Percentiles rank a stretch among this genome's conserved stretches.
Conservation (phyloP, 2,888 invertebrate genomes). For the Lycocerus yunnanus region DNA sequence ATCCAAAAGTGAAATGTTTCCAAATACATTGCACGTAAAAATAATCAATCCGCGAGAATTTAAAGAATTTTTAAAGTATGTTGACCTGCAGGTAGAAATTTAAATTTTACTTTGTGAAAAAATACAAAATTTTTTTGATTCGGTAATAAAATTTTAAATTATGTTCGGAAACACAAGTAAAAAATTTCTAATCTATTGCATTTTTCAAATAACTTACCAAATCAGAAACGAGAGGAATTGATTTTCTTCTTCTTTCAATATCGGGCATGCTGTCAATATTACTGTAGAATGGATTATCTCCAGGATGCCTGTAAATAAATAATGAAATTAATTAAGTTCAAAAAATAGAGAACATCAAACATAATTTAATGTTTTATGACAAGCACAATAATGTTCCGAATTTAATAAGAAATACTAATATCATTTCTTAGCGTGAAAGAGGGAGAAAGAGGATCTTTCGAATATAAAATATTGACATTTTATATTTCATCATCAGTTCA, state of each 20-base stretch:
- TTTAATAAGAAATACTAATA: neutral
- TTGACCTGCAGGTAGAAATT: neutral
- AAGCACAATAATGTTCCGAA: neutral
- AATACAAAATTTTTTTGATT: constrained; percentile 5
- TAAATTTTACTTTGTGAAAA: neutral
- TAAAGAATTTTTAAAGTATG: neutral
- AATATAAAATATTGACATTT: neutral
- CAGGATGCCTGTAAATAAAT: constrained; percentile 72
- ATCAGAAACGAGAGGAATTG: constrained; percentile 97
- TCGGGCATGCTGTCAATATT: constrained; percentile 99
- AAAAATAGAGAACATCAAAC: constrained; percentile 3
- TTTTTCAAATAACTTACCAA: constrained; percentile 76
- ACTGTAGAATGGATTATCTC: constrained; percentile 98
- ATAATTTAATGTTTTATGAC: neutral
- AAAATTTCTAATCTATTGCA: neutral
- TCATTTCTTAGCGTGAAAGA: too few relatives aligned
- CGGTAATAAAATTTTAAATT: neutral
- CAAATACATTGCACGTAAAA: neutral
- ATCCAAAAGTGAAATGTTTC: neutral
- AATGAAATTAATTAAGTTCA: constrained; percentile 3
- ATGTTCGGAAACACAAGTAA: neutral
- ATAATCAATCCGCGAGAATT: neutral
- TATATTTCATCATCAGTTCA: neutral
- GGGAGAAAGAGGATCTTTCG: too few relatives aligned
- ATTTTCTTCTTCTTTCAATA: constrained; percentile 94